phyloP scores from a whole-genome alignment of 2,888 invertebrate species.

The Philereme vetulata region DNA sequence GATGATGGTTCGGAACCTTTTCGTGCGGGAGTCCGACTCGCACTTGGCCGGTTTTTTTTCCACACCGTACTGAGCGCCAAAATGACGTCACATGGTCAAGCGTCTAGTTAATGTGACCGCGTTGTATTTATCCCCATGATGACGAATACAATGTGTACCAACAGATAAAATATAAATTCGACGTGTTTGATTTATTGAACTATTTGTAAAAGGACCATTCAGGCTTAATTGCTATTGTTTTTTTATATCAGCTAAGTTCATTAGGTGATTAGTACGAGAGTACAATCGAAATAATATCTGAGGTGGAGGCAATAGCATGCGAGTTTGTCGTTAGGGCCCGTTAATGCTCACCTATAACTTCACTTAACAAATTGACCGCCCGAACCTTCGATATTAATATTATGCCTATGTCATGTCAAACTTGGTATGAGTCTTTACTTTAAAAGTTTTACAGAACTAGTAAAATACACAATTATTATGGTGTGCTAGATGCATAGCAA shows the following conservation, averaged over 20 bases:
- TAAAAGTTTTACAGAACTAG: constrained; percentile 12
- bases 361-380: constrained; percentile 74
- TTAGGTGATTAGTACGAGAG: constrained; percentile 36
- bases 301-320: constrained; percentile 61
- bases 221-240: background rate
- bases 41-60: no score
- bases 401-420: constrained; percentile 29
- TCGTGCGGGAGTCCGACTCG: no score
- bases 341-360: constrained; percentile 64
- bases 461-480: background rate
- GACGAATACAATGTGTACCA: no score
- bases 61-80: no score
- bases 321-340: constrained; percentile 65
- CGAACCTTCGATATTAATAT: constrained; percentile 15
- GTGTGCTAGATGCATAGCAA: no score
- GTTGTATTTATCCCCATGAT: no score
- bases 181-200: no score
- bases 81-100: no score
- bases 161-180: no score
- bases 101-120: no score
- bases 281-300: constrained; percentile 54
- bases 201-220: no score
- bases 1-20: no score
- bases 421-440: constrained; percentile 23
- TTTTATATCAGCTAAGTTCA: constrained; percentile 10